Base-by-base conservation (phyloP, 2,797 vertebrate genomes). In the Glyptemys insculpta region DNA sequence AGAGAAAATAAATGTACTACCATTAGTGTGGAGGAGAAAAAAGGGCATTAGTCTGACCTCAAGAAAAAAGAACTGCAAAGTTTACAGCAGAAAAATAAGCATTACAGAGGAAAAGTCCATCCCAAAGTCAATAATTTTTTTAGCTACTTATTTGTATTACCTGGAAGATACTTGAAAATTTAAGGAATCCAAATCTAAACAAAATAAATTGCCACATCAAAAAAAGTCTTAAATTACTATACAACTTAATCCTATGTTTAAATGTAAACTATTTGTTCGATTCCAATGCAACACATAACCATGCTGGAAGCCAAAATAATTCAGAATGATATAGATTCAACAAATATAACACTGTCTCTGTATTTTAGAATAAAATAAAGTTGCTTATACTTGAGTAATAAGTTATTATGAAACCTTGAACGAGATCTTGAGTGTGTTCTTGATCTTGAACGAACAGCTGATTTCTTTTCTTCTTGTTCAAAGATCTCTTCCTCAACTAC, bases 361-460 rank as follows among this genome's bases (percentile, higher is more conserved):
- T 11, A 41, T 86, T 85, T 76, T 91, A 44, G 96, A 89, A 34
- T 12, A 86, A 54, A 23, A 79, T n/a, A 52, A 87, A 72, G 2
- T 3, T 87, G 62, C 2, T 49, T 86, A 86, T 87, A 84, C 9
- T 96, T 94, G 92, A 80, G 56, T 62, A 85, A 68, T 41, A 95
- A 95, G 19, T 34, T 87, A 84, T 86, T 81, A 91, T 2, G 50
- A 95, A 94, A 99, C 99, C 99, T 99, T 86, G 99, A 99, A 87
- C 99, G 99, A 95, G 99, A 99, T 97, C 99, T 98, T 27, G 99
- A 99, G 27, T 98, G 99, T 53, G 99, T 99, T 98, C 99, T 99
- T 92, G 99, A 99, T 94, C 99, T 99, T 52, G 99, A 98, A 93
- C 98, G 98, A 93, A 98, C 98, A 31, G 98, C 96, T 72, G 97